These are phyloP conservation scores for Doryteuthis pealeii DNA, from an alignment of 1,140 invertebrate genomes.

Conservation along the genomic window DNA sequence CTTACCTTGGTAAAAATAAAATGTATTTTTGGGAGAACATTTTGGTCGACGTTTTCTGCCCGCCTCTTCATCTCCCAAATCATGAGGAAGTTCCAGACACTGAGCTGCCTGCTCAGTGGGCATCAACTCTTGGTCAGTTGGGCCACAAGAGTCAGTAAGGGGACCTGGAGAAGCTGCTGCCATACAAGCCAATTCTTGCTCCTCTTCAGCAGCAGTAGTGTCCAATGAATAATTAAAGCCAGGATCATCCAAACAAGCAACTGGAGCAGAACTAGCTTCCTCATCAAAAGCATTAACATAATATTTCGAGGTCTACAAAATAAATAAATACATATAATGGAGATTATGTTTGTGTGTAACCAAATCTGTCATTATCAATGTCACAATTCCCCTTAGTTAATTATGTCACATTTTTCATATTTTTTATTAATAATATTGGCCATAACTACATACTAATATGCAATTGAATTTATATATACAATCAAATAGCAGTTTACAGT, in stretches of 20 bases:
- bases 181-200: neutral
- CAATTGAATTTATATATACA: too few species aligned
- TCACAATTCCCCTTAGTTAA: too few species aligned
- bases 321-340: too few species aligned
- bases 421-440: too few species aligned
- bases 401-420: too few species aligned
- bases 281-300: conserved; percentile 13
- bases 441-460: too few species aligned
- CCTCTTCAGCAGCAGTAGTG: neutral
- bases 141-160: neutral
- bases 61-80: conserved; percentile 12
- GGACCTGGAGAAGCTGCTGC: neutral
- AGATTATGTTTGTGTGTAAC: too few species aligned
- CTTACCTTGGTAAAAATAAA: conserved; percentile 86
- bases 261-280: neutral
- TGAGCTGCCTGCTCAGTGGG: conserved; percentile 48
- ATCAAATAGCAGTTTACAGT: too few species aligned
- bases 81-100: conserved; percentile 40
- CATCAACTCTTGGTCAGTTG: conserved; percentile 23
- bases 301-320: too few species aligned
- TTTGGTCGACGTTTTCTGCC: conserved; percentile 10
- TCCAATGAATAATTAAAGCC: neutral
- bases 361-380: too few species aligned
- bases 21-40: conserved; percentile 51
- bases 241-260: neutral